A percentile compares a stretch with the other conserved stretches of the same genome.
These are phyloP conservation scores for Spilosoma lubricipeda DNA, from an alignment of 2,888 invertebrate species.

Conservation along the genomic window DNA sequence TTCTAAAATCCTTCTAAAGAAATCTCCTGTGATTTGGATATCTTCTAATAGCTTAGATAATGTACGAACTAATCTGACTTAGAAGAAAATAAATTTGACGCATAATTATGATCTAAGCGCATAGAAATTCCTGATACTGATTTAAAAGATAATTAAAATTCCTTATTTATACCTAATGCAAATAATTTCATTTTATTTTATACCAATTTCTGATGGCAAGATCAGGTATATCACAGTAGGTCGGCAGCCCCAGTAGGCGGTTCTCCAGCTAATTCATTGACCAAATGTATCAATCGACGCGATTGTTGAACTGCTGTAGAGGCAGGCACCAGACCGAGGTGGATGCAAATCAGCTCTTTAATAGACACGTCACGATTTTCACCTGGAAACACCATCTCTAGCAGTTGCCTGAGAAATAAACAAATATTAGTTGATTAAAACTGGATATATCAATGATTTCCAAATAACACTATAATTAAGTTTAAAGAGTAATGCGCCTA, in stretches of 20 bases:
- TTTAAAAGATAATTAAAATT: too few relatives aligned
- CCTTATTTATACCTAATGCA: neutral
- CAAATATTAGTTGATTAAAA: neutral
- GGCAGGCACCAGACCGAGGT: slow-evolving; percentile 93
- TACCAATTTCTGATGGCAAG: neutral
- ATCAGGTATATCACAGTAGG: slow-evolving; percentile 56
- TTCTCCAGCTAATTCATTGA: slow-evolving; percentile 89
- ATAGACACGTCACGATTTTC: slow-evolving; percentile 72
- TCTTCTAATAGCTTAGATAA: neutral
- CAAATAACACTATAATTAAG: neutral
- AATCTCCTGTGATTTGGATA: too few relatives aligned
- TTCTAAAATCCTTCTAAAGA: too few relatives aligned
- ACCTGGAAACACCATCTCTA: slow-evolving; percentile 76
- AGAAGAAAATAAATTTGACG: neutral
- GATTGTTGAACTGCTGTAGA: slow-evolving; percentile 94
- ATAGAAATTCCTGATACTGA: neutral
- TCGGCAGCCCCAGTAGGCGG: slow-evolving; percentile 82
- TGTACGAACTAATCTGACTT: neutral
- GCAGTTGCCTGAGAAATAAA: slow-evolving; percentile 66
- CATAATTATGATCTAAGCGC: neutral
- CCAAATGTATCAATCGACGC: slow-evolving; percentile 92
- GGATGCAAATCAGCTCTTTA: slow-evolving; percentile 92
- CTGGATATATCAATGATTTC: neutral
- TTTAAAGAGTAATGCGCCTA: neutral
- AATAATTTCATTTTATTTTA: neutral